Evolutionary conservation across 2,113 vertebrate species (phyloP), one percentile per base, ranked within the genome.

Genomic region (Camarhynchus parvulus): DNA sequence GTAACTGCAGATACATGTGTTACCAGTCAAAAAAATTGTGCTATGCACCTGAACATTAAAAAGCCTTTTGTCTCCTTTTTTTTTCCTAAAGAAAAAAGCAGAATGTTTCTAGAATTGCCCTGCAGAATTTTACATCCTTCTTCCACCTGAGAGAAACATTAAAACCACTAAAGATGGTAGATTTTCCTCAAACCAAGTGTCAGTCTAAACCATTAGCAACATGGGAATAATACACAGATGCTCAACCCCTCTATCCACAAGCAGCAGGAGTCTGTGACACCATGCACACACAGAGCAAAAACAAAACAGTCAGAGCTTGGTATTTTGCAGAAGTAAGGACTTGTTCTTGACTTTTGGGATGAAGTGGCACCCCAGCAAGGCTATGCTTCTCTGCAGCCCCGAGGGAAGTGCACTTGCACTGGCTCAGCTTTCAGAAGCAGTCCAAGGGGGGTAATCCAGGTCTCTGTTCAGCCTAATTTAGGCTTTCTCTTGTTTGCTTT

Each of bases 271-370:
- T 46, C 47, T 0, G 0, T 49, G 31, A 7, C 13, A 33, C 5
- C 2, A 1, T 19, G 30, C 17, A 9, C 2, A 1, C 37, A n/a
- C 41, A 23, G 9, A 42, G 22, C 68, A 39, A 0, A 11, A 46
- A 7, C 21, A n/a, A 41, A 82, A 4, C 53, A n/a, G 56, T 16
- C 24, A 9, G 49, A 33, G 27, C 33, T 59, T 30, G 42, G 61
- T 63, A 39, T 42, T 92, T 33, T 63, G 64, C 73, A 64, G 47
- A 75, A 78, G 10, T 24, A 42, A 56, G 39, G 52, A 13, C 8
- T 46, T 41, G 19, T 3, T 12, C 20, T 74, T 27, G 31, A 15
- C 2, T 9, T 39, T 15, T 0, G 1, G 21, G 47, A 20, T 31
- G 61, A 77, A 55, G 64, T 22, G 78, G 31, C n/a, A 23, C 17